Percentiles rank a stretch among this genome's conserved stretches.
These are phyloP conservation scores for Brenthis daphne DNA, from an alignment of 2,888 invertebrate species.

Conservation along the genomic window DNA sequence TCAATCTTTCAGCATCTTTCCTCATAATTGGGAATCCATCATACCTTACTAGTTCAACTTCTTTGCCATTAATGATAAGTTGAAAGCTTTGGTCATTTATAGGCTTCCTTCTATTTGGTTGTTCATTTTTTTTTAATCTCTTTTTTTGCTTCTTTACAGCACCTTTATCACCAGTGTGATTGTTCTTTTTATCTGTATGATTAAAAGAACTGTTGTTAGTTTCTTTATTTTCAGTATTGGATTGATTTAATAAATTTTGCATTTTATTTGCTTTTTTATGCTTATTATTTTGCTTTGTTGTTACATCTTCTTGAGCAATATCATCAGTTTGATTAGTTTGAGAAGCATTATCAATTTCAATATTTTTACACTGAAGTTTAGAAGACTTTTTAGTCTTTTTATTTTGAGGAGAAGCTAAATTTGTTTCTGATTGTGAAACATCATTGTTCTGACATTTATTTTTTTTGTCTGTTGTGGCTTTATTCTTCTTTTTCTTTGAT, in stretches of 20 bases:
- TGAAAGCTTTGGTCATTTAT: slow-evolving; percentile 71
- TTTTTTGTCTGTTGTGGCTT: background rate
- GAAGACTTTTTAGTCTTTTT: no score
- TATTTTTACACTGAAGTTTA: no score
- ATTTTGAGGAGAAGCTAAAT: no score
- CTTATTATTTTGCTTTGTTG: background rate
- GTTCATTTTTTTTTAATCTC: slow-evolving; percentile 48
- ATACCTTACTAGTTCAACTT: slow-evolving; percentile 83
- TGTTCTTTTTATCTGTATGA: slow-evolving; percentile 28
- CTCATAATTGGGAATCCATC: slow-evolving; percentile 88
- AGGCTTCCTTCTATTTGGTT: slow-evolving; percentile 71
- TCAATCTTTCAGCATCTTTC: slow-evolving; percentile 85
- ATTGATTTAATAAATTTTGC: background rate
- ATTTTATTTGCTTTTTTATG: background rate
- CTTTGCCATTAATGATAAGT: slow-evolving; percentile 84
- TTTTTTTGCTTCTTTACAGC: slow-evolving; percentile 34
- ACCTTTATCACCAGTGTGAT: background rate
- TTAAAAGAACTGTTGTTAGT: slow-evolving; percentile 14
- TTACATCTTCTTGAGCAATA: background rate
- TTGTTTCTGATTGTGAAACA: no score
- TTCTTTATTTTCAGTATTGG: background rate
- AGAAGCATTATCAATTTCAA: background rate
- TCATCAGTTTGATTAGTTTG: background rate
- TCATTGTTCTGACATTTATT: no score
- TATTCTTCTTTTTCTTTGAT: background rate